Conservation (phyloP, 1,140 invertebrate species). For the Choristoneura fumiferana region DNA sequence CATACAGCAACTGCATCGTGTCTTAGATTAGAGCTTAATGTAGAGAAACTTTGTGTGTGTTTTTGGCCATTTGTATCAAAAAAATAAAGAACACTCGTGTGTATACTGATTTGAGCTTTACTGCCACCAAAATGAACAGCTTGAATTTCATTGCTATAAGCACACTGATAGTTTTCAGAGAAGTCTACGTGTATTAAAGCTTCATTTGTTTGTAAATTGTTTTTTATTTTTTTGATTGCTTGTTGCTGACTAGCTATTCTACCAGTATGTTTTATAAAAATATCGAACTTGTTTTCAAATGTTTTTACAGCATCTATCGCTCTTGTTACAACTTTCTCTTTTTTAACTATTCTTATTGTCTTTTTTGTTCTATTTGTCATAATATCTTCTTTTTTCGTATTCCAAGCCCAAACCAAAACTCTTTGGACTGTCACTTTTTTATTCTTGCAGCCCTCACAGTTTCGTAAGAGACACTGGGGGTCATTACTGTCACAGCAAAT, state of each 20-base stretch:
- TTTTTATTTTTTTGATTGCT: background rate
- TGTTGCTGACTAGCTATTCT: too few species aligned
- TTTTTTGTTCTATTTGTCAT: background rate
- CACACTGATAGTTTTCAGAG: background rate
- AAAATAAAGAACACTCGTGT: background rate
- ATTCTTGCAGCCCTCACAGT: too few species aligned
- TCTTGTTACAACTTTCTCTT: background rate
- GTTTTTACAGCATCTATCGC: background rate
- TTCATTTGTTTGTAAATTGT: background rate
- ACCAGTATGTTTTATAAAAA: background rate
- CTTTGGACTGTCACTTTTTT: too few species aligned
- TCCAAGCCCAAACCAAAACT: background rate
- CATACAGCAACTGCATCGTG: slow-evolving; percentile 6
- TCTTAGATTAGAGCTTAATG: background rate
- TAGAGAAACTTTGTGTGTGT: background rate
- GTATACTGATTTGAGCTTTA: background rate
- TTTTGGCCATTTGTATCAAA: background rate
- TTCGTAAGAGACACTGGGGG: too few species aligned
- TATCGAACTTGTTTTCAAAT: background rate
- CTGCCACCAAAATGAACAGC: background rate
- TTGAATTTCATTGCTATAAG: background rate
- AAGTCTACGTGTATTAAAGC: background rate
- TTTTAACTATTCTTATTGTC: slow-evolving; percentile 1
- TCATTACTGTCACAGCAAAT: too few species aligned
- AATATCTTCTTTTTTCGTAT: background rate